A percentile compares a stretch with the other conserved stretches of the same genome.
phyloP scores from a whole-genome alignment of 1,140 invertebrate genomes.

The Goniozus legneri region DNA sequence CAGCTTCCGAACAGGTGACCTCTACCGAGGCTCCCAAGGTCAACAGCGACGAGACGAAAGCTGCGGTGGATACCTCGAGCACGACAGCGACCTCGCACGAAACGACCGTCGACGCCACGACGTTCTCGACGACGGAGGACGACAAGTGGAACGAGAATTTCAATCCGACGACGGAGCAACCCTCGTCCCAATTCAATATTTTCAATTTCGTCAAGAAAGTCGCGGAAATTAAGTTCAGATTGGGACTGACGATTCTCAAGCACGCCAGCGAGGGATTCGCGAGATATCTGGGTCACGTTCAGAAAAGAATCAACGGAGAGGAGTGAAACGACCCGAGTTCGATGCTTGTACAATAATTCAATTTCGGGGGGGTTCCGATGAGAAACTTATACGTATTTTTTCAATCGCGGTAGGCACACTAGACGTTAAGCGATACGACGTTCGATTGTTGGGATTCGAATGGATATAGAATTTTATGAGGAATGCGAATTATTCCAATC shows the following conservation, averaged over 20 bases:
- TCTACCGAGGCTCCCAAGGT: background rate
- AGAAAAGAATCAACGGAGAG: constrained; percentile 52
- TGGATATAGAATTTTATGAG: too few species aligned
- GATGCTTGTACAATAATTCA: background rate
- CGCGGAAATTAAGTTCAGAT: constrained; percentile 53
- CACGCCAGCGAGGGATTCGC: constrained; percentile 55
- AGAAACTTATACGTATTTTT: too few species aligned
- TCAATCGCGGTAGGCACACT: too few species aligned
- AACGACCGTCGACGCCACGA: constrained; percentile 3
- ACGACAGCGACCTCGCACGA: constrained; percentile 9
- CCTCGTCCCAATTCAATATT: constrained; percentile 37
- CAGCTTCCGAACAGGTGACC: background rate
- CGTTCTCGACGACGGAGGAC: background rate
- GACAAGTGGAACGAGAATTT: constrained; percentile 13
- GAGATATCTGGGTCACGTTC: constrained; percentile 52
- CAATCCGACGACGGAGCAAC: constrained; percentile 23
- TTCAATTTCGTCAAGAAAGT: constrained; percentile 50
- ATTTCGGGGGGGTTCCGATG: background rate
- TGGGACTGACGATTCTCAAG: constrained; percentile 53
- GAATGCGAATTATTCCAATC: too few species aligned
- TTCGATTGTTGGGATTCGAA: too few species aligned
- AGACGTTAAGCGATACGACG: too few species aligned
- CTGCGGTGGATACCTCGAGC: background rate
- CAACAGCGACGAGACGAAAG: background rate
- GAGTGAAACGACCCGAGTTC: constrained; percentile 20